Percentiles rank a stretch among this genome's conserved stretches.
phyloP scores from a whole-genome alignment of 2,888 invertebrate genomes.

The Oligia latruncula region DNA sequence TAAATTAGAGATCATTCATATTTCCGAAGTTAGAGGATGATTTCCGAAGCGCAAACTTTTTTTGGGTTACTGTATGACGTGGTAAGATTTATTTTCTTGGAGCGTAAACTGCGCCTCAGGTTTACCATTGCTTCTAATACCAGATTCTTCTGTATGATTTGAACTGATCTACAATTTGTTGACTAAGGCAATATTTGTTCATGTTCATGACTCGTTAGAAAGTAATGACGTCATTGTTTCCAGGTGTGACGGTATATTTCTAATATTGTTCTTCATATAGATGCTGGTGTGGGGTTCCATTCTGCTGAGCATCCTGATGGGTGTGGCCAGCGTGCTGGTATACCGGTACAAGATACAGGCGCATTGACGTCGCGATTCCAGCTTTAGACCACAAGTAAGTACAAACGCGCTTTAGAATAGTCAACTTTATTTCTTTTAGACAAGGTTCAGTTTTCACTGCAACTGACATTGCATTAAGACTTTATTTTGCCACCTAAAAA shows the following conservation, averaged over 20 bases:
- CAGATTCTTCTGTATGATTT: neutral
- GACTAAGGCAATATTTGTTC: neutral
- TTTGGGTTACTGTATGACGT: neutral
- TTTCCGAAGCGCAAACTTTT: neutral
- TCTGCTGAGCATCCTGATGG: constrained; percentile 92
- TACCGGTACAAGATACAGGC: constrained; percentile 92
- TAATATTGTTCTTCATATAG: constrained; percentile 64
- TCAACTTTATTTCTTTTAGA: neutral
- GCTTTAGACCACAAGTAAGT: constrained; percentile 54
- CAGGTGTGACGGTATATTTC: neutral
- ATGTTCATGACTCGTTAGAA: neutral
- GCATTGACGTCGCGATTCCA: constrained; percentile 75
- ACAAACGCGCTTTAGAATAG: neutral
- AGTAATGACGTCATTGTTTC: neutral
- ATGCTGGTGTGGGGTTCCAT: constrained; percentile 92
- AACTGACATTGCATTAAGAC: neutral
- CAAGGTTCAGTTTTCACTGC: neutral
- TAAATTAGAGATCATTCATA: neutral
- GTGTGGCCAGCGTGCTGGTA: constrained; percentile 93
- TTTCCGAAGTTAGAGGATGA: neutral
- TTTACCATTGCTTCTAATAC: neutral
- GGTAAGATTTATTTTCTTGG: neutral
- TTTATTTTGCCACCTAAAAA: neutral
- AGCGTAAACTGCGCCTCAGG: neutral
- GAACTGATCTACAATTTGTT: neutral